phyloP scores from a whole-genome alignment of 1,140 invertebrate species.

The Archivesica marissinica region DNA sequence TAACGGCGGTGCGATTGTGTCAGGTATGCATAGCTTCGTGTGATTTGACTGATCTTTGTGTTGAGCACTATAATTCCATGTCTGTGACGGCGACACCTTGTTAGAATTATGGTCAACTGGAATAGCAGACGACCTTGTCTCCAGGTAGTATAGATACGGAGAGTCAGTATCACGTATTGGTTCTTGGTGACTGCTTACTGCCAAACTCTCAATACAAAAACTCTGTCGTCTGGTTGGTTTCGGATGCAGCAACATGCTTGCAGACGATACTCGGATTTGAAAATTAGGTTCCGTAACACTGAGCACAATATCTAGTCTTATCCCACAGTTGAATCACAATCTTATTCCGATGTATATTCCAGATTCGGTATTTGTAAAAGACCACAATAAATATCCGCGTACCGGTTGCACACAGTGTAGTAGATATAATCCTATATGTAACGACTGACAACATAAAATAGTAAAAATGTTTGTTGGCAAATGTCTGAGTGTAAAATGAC shows the following conservation, averaged over 20 bases:
- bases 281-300: background rate
- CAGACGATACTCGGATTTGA: background rate
- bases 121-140: background rate
- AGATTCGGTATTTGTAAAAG: background rate
- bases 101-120: conserved; percentile 4
- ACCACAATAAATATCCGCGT: background rate
- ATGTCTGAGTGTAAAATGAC: background rate
- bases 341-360: background rate
- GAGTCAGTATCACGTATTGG: background rate
- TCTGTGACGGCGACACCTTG: background rate
- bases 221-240: conserved; percentile 49
- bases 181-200: conserved; percentile 46
- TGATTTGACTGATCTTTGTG: background rate
- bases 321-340: background rate
- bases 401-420: background rate
- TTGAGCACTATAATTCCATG: conserved; percentile 11
- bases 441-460: background rate
- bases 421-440: background rate
- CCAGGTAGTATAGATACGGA: conserved; percentile 4
- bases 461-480: background rate
- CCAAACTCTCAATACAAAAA: conserved; percentile 57
- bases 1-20: background rate
- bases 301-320: background rate
- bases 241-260: conserved; percentile 23
- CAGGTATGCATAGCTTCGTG: background rate